phyloP scores from a whole-genome alignment of 2,113 vertebrate genomes.

The Toxotes jaculatrix region DNA sequence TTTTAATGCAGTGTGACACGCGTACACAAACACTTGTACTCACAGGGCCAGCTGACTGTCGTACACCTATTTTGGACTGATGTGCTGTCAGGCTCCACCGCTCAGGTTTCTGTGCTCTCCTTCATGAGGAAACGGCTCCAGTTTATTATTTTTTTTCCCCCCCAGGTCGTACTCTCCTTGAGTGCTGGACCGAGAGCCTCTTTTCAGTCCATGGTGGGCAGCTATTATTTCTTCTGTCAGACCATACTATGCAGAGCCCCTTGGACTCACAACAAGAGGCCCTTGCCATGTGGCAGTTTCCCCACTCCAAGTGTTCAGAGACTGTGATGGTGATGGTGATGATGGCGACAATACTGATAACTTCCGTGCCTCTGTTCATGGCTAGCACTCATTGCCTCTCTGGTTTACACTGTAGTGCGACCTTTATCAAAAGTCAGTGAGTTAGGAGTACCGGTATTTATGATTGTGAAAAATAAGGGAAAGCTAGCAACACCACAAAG shows the following conservation, averaged over 20 bases:
- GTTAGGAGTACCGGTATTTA: constrained; percentile 66
- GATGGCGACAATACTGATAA: constrained; percentile 15
- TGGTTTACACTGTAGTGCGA: constrained; percentile 77
- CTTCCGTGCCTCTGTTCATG: constrained; percentile 32
- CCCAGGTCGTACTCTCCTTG: constrained; percentile 32
- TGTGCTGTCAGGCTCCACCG: constrained; percentile 60
- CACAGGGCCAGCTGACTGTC: constrained; percentile 62
- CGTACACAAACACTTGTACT: constrained; percentile 52
- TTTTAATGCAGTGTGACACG: constrained; percentile 72
- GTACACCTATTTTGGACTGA: constrained; percentile 63
- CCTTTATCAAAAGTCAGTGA: constrained; percentile 68
- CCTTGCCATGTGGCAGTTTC: constrained; percentile 49
- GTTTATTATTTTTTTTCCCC: neutral
- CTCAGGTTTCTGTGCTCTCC: constrained; percentile 74
- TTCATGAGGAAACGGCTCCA: constrained; percentile 22
- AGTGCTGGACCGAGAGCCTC: constrained; percentile 51
- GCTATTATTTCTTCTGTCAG: constrained; percentile 54
- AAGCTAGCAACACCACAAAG: constrained; percentile 78
- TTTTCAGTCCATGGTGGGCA: constrained; percentile 36
- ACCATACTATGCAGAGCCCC: constrained; percentile 74
- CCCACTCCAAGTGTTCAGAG: constrained; percentile 70
- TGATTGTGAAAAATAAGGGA: constrained; percentile 81
- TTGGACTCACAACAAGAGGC: constrained; percentile 46
- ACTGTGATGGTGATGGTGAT: constrained; percentile 50
- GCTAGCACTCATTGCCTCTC: constrained; percentile 45